A percentile compares a stretch with the other conserved stretches of the same genome.
Evolutionary conservation across 2,888 invertebrate species (phyloP).

Genomic region (Beris morrisii): DNA sequence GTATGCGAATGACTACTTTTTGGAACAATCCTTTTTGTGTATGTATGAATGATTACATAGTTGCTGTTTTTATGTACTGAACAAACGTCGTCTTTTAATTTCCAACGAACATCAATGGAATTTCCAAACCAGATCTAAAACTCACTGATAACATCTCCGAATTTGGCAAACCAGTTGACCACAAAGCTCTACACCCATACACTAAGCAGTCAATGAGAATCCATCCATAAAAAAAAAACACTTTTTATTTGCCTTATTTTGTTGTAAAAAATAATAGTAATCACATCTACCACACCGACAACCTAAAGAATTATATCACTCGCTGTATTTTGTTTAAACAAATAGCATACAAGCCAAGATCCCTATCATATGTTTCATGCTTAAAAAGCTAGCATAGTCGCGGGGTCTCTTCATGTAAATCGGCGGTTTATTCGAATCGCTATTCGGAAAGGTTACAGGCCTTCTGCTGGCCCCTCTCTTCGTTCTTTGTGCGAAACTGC

Average conservation of each 20-base stretch:
- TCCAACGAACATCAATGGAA: conserved; percentile 31
- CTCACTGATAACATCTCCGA: background rate
- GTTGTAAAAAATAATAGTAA: too few relatives aligned
- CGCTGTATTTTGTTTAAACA: conserved; percentile 29
- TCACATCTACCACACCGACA: too few relatives aligned
- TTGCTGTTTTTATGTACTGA: too few relatives aligned
- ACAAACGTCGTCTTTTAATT: too few relatives aligned
- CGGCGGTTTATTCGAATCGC: conserved; percentile 7
- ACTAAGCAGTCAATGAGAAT: too few relatives aligned
- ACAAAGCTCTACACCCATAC: too few relatives aligned
- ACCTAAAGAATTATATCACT: conserved; percentile 21
- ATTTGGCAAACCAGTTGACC: too few relatives aligned
- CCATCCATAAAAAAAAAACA: too few relatives aligned
- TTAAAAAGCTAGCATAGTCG: conserved; percentile 3
- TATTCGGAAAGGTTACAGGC: conserved; percentile 23
- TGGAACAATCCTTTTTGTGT: too few relatives aligned
- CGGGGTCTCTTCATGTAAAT: background rate
- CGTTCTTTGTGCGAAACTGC: conserved; percentile 12
- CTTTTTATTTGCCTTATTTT: too few relatives aligned
- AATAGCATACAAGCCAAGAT: conserved; percentile 22
- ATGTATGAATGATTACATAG: too few relatives aligned
- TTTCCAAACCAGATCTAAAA: background rate
- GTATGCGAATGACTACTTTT: too few relatives aligned
- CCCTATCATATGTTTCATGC: background rate
- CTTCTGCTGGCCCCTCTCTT: conserved; percentile 18